Percentiles rank a stretch among this genome's conserved stretches.
These are phyloP conservation scores for Parasteatoda tepidariorum DNA, from an alignment of 1,140 invertebrate genomes.

Conservation along the genomic window DNA sequence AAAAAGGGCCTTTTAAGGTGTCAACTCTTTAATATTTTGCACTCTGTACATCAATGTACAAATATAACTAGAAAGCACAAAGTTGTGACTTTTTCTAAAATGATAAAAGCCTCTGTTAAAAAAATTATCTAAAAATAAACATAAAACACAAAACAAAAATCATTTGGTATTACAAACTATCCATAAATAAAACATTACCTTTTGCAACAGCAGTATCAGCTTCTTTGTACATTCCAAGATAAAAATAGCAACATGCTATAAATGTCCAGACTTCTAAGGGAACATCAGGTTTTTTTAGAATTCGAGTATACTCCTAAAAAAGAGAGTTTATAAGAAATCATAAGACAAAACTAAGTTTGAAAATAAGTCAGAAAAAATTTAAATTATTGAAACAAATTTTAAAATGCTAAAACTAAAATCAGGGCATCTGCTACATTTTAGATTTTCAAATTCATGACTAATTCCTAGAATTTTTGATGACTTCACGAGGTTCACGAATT, in stretches of 20 bases:
- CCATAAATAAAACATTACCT: too few species aligned
- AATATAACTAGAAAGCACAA: not conserved
- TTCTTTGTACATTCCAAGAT: conserved; percentile 85
- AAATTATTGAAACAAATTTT: too few species aligned
- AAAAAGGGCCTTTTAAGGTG: too few species aligned
- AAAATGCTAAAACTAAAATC: not conserved
- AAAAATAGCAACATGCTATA: conserved; percentile 95
- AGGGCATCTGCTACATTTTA: too few species aligned
- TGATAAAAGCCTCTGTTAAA: not conserved
- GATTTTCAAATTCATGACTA: too few species aligned
- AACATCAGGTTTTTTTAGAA: conserved; percentile 67
- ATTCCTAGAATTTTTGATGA: conserved; percentile 5
- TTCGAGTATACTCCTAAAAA: conserved; percentile 69
- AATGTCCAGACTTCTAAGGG: conserved; percentile 76
- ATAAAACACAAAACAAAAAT: not conserved
- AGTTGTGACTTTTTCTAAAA: not conserved
- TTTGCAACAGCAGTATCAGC: conserved; percentile 71
- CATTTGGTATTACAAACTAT: too few species aligned
- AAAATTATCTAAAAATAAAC: not conserved
- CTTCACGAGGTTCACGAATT: too few species aligned
- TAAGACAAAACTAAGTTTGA: too few species aligned
- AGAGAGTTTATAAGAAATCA: conserved; percentile 5
- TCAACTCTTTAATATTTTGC: too few species aligned
- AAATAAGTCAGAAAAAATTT: too few species aligned
- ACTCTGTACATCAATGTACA: not conserved